Conservation (phyloP, 2,888 invertebrate species). For the Andrena flavipes region DNA sequence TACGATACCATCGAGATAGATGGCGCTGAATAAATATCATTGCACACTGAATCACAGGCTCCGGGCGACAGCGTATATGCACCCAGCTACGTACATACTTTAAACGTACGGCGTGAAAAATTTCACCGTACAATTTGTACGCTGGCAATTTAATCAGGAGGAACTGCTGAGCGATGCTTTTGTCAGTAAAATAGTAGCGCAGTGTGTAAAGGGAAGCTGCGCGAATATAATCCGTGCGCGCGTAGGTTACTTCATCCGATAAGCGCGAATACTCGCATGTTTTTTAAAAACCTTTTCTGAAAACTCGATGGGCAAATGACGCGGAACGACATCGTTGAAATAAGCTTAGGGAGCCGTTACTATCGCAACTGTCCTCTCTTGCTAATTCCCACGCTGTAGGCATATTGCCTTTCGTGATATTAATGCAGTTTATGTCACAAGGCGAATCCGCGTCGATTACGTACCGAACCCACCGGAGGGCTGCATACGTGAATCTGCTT, state of each 20-base stretch:
- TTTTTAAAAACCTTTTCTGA: no score
- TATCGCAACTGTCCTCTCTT: slow-evolving; percentile 12
- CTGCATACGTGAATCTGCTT: not conserved
- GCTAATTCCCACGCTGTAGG: slow-evolving; percentile 27
- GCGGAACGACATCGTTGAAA: slow-evolving; percentile 31
- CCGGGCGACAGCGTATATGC: no score
- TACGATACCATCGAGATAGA: no score
- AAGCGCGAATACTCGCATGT: no score
- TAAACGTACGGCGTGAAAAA: no score
- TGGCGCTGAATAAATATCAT: no score
- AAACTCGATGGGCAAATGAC: slow-evolving; percentile 1
- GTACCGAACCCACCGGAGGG: not conserved
- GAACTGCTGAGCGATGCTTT: slow-evolving; percentile 4
- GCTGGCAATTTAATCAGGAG: slow-evolving; percentile 2
- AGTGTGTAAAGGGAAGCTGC: not conserved
- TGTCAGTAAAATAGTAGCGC: not conserved
- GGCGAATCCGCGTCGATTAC: slow-evolving; percentile 17
- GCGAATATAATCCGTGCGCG: no score
- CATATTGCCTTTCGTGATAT: slow-evolving; percentile 14
- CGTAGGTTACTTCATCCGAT: no score
- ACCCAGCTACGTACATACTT: no score
- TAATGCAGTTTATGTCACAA: slow-evolving; percentile 19
- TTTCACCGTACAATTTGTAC: no score
- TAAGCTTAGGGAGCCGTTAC: slow-evolving; percentile 27
- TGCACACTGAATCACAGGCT: no score